Percentiles rank a stretch among this genome's conserved stretches.
These are phyloP conservation scores for Cyrtonyx montezumae DNA, from an alignment of 2,113 vertebrate species.

Conservation along the genomic window DNA sequence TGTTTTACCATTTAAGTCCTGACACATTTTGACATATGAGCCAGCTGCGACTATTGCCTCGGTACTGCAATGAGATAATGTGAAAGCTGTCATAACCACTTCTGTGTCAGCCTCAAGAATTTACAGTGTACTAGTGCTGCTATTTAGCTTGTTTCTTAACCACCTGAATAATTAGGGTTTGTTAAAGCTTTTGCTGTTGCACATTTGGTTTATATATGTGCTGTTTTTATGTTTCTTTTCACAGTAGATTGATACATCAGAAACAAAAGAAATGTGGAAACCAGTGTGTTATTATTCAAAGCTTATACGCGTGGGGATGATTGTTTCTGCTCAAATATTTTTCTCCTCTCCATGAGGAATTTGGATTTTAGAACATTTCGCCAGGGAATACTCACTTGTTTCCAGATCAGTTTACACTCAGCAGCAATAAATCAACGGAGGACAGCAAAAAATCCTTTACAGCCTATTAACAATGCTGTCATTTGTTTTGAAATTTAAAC, in stretches of 20 bases:
- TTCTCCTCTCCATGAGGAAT: slow-evolving; percentile 48
- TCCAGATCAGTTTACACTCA: slow-evolving; percentile 66
- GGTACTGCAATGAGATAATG: slow-evolving; percentile 83
- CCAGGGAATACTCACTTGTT: slow-evolving; percentile 66
- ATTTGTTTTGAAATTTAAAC: slow-evolving; percentile 65
- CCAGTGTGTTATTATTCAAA: slow-evolving; percentile 59
- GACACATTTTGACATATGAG: slow-evolving; percentile 89
- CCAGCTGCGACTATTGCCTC: slow-evolving; percentile 82
- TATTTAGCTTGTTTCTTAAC: slow-evolving; percentile 79
- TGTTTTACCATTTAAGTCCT: slow-evolving; percentile 88
- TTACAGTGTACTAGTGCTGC: slow-evolving; percentile 70
- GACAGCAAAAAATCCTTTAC: slow-evolving; percentile 33
- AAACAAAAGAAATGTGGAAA: slow-evolving; percentile 68
- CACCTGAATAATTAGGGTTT: slow-evolving; percentile 81
- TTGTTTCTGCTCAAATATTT: slow-evolving; percentile 45
- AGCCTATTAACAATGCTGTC: slow-evolving; percentile 59
- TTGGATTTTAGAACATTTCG: slow-evolving; percentile 69
- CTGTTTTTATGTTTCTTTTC: slow-evolving; percentile 51
- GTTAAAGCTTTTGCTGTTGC: slow-evolving; percentile 67
- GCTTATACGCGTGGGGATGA: slow-evolving; percentile 44
- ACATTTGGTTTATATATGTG: slow-evolving; percentile 45
- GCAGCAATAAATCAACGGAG: slow-evolving; percentile 60
- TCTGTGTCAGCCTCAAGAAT: slow-evolving; percentile 78
- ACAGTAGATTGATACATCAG: slow-evolving; percentile 45
- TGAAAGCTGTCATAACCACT: slow-evolving; percentile 82